Conservation (phyloP, 1,140 invertebrate genomes). For the Rhysida immarginata region DNA sequence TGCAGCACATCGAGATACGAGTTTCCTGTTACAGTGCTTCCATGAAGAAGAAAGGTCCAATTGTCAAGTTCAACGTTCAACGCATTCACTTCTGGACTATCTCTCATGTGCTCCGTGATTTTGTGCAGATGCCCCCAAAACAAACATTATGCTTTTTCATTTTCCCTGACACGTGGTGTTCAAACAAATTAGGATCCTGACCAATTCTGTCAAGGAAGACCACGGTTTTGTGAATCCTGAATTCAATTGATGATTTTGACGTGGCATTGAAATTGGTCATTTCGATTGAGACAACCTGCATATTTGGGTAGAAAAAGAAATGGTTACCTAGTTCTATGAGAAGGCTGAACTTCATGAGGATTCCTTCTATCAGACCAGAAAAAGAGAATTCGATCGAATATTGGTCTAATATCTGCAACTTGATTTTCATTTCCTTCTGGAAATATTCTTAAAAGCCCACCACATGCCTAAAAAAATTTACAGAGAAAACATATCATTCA, state of each 20-base stretch:
- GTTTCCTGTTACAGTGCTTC: too few species aligned
- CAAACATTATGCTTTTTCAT: too few species aligned
- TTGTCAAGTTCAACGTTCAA: too few species aligned
- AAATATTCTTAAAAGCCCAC: conserved; percentile 66
- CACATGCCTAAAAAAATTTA: conserved; percentile 31
- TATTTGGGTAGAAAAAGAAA: conserved; percentile 12
- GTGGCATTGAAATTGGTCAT: neutral
- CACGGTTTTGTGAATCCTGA: neutral
- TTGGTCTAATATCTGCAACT: conserved; percentile 81
- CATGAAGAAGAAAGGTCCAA: too few species aligned
- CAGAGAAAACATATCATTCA: too few species aligned
- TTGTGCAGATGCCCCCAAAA: too few species aligned
- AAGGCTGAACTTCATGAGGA: conserved; percentile 90
- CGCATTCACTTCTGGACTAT: too few species aligned
- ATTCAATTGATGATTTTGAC: neutral
- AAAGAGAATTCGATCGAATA: conserved; percentile 84
- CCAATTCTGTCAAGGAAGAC: neutral
- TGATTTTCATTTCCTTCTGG: conserved; percentile 62
- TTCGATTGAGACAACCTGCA: neutral
- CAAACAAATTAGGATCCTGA: neutral
- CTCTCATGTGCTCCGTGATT: too few species aligned
- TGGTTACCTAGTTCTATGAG: conserved; percentile 49
- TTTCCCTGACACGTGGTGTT: neutral
- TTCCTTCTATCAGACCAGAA: conserved; percentile 95
- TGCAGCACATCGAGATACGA: too few species aligned